Percentiles rank a stretch among this genome's conserved stretches.
Conservation (phyloP, 2,888 invertebrate species). For the Merodon equestris region DNA sequence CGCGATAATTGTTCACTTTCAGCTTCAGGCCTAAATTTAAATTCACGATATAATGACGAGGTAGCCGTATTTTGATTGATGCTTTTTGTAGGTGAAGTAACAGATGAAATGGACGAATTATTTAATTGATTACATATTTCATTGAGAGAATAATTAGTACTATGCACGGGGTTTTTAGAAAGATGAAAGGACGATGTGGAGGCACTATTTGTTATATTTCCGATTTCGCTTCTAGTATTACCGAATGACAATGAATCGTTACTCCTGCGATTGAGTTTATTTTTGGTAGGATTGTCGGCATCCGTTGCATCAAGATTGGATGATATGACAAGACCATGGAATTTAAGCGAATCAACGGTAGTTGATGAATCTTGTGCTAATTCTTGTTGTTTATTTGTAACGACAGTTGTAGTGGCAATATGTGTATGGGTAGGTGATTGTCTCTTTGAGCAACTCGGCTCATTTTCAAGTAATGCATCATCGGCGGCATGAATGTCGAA, state of each 20-base stretch:
- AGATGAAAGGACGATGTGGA: constrained; percentile 20
- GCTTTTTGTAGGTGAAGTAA: constrained; percentile 41
- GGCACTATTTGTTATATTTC: constrained; percentile 31
- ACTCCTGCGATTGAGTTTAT: constrained; percentile 2
- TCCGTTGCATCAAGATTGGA: constrained; percentile 43
- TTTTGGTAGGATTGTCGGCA: constrained; percentile 22
- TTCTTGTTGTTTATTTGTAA: constrained; percentile 13
- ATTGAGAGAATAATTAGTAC: no score
- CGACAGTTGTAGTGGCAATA: no score
- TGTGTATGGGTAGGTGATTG: constrained; percentile 55
- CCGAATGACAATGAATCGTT: constrained; percentile 9
- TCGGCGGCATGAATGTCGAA: no score
- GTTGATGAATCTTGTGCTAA: background rate
- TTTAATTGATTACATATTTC: constrained; percentile 4
- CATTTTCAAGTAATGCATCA: no score
- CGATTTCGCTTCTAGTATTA: background rate
- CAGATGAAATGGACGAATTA: constrained; percentile 37
- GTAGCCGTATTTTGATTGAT: constrained; percentile 26
- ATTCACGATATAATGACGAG: constrained; percentile 63
- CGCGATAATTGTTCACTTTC: no score
- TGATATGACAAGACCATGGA: constrained; percentile 55
- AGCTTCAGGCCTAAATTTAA: background rate
- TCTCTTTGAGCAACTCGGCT: constrained; percentile 10
- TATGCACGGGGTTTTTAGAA: constrained; percentile 17
- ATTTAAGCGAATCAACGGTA: constrained; percentile 35